Base-by-base conservation (phyloP, 2,888 invertebrate genomes). In the Saturnia pavonia region DNA sequence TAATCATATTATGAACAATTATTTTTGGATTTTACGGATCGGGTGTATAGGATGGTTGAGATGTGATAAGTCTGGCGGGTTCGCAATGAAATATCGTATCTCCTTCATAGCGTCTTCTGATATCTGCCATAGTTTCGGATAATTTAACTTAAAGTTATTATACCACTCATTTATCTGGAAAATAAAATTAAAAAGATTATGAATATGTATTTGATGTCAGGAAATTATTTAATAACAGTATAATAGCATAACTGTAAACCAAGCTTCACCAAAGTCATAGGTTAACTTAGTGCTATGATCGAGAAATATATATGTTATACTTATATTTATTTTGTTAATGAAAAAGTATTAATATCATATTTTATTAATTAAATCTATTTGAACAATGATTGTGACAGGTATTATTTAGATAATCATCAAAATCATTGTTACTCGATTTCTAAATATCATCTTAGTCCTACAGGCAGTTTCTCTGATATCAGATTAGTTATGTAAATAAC, bases 31-130 rank as follows among this genome's bases (percentile, higher is more conserved):
- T 90, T 95, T 96, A 71, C 95, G 94, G 42, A 95, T 91, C 1
- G 97, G 97, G 89, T 97, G 96, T 75, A 97, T 95, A 7, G 97
- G 97, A 86, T 97, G 97, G 69, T 95, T 93, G 88, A 97, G 93
- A 73, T 95, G 94, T 11, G 95, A 95, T 48, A 97, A 82, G 86
- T 97, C 96, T 1, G 97, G 97, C 1, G 96, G 97, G 89, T 96
- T 96, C 68, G 95, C 95, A 63, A 95, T 96, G 77, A 96, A 96
- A 68, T 94, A 91, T 67, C 88, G 92, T 69, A 97, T 95, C 85
- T 96, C 96, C 73, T 95, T 94, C 95, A 97, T 95, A 34, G 96
- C 97, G 19, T 84, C 94, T 72, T 94, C 95, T 0, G 95, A 96
- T 70, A 97, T 96, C 74, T 94, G 91, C 97, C 97, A 97, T 63